Percentiles rank a stretch among this genome's conserved stretches.
Evolutionary conservation across 2,888 invertebrate species (phyloP).

Genomic region (Sesamia inferens): DNA sequence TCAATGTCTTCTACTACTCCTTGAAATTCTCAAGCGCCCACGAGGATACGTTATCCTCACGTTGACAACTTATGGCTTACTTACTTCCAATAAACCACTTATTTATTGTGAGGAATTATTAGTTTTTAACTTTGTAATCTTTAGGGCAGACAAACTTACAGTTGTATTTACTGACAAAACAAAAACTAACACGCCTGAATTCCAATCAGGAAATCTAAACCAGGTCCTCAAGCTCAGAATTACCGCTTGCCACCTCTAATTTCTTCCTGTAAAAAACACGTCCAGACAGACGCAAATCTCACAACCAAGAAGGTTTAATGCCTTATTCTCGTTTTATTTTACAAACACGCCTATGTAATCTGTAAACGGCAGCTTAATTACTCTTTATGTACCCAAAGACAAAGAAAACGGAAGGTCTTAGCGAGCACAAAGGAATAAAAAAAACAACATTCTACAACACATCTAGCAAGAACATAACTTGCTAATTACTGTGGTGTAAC

Average conservation of each 20-base stretch:
- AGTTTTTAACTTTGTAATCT: too few relatives aligned
- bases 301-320: not conserved
- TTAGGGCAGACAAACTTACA: too few relatives aligned
- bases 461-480: conserved; percentile 31
- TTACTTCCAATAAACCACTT: too few relatives aligned
- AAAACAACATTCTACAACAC: conserved; percentile 53
- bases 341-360: not conserved
- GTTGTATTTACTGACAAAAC: too few relatives aligned
- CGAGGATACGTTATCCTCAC: too few relatives aligned
- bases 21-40: too few relatives aligned
- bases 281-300: not conserved
- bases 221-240: not conserved
- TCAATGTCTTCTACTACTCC: too few relatives aligned
- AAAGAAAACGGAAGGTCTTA: conserved; percentile 54
- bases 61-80: too few relatives aligned
- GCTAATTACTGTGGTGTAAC: conserved; percentile 41
- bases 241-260: not conserved
- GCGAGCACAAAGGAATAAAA: conserved; percentile 52
- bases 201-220: not conserved
- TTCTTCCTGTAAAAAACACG: not conserved
- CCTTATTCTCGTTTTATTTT: conserved; percentile 10
- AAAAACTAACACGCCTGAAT: too few relatives aligned
- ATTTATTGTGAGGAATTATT: too few relatives aligned
- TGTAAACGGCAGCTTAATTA: conserved; percentile 22
- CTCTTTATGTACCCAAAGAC: conserved; percentile 32